Evolutionary conservation across 2,113 vertebrate species (phyloP).

Genomic region (Coturnix japonica): DNA sequence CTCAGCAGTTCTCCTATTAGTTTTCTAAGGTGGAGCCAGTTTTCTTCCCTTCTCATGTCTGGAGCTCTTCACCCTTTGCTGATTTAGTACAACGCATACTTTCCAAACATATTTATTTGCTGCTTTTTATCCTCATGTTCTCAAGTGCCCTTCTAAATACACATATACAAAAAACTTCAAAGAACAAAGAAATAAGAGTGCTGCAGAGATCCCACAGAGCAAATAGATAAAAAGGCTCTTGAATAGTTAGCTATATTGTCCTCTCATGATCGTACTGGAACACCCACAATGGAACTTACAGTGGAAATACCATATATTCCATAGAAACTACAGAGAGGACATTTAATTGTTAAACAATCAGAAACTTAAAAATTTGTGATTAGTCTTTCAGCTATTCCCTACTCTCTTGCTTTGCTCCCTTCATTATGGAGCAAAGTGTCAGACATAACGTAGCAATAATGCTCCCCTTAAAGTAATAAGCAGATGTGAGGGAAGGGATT

Average conservation of each 20-base stretch:
- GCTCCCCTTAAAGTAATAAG: constrained; percentile 38
- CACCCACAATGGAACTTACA: background rate
- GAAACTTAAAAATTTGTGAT: background rate
- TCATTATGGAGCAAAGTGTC: background rate
- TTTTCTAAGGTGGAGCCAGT: constrained; percentile 21
- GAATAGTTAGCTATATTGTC: constrained; percentile 8
- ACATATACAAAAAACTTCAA: background rate
- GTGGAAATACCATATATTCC: background rate
- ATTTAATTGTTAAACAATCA: too few species aligned
- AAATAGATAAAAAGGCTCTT: constrained; percentile 32
- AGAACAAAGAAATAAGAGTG: constrained; percentile 10
- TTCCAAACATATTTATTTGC: constrained; percentile 44
- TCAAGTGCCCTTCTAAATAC: constrained; percentile 3
- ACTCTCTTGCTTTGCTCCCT: constrained; percentile 2
- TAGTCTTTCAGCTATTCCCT: constrained; percentile 16
- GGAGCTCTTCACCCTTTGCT: background rate
- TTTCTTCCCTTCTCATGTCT: constrained; percentile 23
- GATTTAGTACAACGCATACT: background rate
- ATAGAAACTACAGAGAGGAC: background rate
- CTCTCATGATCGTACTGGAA: background rate
- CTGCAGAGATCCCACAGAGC: background rate
- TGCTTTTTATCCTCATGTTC: constrained; percentile 23
- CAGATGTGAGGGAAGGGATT: background rate
- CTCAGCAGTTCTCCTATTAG: background rate
- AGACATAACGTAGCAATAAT: background rate